These are phyloP conservation scores for Scaptomyza reducta DNA, from an alignment of 2,888 invertebrate species.

Conservation along the genomic window DNA sequence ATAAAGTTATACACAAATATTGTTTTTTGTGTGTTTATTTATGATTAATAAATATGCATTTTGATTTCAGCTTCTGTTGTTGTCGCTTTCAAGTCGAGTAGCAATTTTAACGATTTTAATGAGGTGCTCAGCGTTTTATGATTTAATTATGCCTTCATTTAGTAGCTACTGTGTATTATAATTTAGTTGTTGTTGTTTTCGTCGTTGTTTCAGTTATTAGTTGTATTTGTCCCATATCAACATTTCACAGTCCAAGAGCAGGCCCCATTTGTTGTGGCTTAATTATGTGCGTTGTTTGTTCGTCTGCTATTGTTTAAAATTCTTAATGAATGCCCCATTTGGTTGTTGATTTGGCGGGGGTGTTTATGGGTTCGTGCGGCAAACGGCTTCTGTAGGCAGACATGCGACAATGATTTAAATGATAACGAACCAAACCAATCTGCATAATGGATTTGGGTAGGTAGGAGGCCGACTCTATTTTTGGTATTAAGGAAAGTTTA, in stretches of 20 bases:
- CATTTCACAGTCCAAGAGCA: constrained; percentile 36
- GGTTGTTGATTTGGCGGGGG: constrained; percentile 1
- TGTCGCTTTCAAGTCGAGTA: constrained; percentile 71
- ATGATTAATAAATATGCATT: constrained; percentile 61
- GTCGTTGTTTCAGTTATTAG: constrained; percentile 42
- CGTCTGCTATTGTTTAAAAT: constrained; percentile 56
- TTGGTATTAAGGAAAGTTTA: constrained; percentile 37
- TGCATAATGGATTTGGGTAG: constrained; percentile 48
- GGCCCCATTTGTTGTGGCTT: constrained; percentile 72
- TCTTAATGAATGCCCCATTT: constrained; percentile 75
- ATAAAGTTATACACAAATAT: constrained; percentile 52
- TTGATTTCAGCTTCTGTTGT: constrained; percentile 44
- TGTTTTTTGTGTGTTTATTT: constrained; percentile 8
- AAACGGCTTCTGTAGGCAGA: constrained; percentile 41
- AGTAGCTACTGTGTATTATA: constrained; percentile 32
- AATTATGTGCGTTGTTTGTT: constrained; percentile 64
- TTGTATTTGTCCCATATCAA: constrained; percentile 69
- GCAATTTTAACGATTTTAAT: constrained; percentile 76
- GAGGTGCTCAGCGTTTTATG: constrained; percentile 79
- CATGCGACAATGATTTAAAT: constrained; percentile 72
- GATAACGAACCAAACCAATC: constrained; percentile 70
- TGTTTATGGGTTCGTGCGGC: constrained; percentile 18
- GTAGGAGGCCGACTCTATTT: constrained; percentile 18
- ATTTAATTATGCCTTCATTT: constrained; percentile 77
- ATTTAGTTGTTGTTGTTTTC: constrained; percentile 29